Conservation (phyloP, 2,888 invertebrate genomes). For the Leucozona laternaria region DNA sequence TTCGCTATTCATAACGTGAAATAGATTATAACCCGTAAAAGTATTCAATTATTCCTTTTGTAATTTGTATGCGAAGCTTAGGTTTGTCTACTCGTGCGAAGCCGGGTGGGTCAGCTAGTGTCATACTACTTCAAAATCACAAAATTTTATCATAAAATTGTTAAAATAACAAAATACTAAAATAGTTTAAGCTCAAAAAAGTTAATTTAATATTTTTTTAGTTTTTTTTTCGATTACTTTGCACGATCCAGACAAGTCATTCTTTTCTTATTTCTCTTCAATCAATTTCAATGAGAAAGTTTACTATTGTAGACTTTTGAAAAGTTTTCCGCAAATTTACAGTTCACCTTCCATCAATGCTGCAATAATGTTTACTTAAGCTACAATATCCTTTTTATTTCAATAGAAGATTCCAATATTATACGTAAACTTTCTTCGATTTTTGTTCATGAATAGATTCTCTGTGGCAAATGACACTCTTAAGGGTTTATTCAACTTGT, state of each 20-base stretch:
- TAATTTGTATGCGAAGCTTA: too few relatives aligned
- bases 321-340: not conserved
- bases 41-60: too few relatives aligned
- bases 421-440: slow-evolving; percentile 8
- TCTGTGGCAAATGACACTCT: slow-evolving; percentile 48
- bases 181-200: too few relatives aligned
- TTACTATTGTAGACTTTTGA: not conserved
- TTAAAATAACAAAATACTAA: too few relatives aligned
- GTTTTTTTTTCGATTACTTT: too few relatives aligned
- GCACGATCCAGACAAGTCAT: not conserved
- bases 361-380: slow-evolving; percentile 4
- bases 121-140: too few relatives aligned
- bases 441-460: slow-evolving; percentile 14
- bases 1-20: too few relatives aligned
- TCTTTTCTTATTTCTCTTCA: not conserved
- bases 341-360: not conserved
- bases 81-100: too few relatives aligned
- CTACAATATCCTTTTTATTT: slow-evolving; percentile 9
- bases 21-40: too few relatives aligned
- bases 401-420: slow-evolving; percentile 14
- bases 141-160: too few relatives aligned
- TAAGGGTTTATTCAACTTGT: slow-evolving; percentile 47
- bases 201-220: too few relatives aligned
- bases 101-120: too few relatives aligned
- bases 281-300: not conserved